Conservation (phyloP, 2,113 vertebrate genomes). For the Porphyrio hochstetteri region DNA sequence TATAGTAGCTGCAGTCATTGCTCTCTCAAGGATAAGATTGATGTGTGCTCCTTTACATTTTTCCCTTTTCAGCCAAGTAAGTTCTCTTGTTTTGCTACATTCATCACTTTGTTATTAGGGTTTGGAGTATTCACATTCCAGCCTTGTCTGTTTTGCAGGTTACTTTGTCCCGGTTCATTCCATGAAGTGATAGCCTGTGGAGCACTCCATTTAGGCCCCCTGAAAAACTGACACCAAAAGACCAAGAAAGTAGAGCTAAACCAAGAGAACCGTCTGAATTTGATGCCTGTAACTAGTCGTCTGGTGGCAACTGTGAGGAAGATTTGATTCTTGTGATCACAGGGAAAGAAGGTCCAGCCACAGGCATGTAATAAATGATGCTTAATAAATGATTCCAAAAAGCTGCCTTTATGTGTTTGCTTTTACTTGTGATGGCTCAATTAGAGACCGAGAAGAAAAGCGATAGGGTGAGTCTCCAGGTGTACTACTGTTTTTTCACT, state of each 20-base stretch:
- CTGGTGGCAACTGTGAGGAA: slow-evolving; percentile 27
- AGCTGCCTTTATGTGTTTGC: slow-evolving; percentile 58
- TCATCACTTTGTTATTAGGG: neutral
- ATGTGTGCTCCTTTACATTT: neutral
- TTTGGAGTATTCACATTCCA: neutral
- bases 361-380: slow-evolving; percentile 56
- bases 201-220: neutral
- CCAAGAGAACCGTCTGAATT: neutral
- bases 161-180: neutral
- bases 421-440: slow-evolving; percentile 22
- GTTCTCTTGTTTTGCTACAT: neutral
- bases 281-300: neutral
- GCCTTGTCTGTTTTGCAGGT: slow-evolving; percentile 67
- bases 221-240: neutral
- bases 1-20: neutral
- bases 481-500: neutral
- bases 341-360: slow-evolving; percentile 37
- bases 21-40: neutral
- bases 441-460: neutral
- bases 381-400: slow-evolving; percentile 69
- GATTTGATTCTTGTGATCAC: slow-evolving; percentile 51
- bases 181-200: neutral
- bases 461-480: neutral
- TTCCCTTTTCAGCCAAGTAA: neutral
- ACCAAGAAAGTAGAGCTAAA: neutral